Evolutionary conservation across 2,888 invertebrate genomes (phyloP), one percentile per base, ranked within the genome.

Genomic region (Acronicta psi): DNA sequence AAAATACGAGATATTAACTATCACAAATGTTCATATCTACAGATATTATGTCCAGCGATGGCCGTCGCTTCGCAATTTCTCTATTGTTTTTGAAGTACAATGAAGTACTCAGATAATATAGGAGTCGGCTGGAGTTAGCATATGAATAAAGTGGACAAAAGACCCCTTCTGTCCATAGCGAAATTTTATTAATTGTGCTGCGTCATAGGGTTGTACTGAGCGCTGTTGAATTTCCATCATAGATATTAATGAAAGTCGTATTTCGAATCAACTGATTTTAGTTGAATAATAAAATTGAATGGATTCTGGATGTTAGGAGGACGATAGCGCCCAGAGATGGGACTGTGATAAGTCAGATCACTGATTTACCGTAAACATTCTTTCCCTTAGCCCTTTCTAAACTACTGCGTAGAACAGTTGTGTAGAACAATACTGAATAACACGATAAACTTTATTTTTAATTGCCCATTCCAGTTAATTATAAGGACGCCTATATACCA

Each of bases 121-220:
- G 84, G 80, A 83, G 83, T 82, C 80, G 80, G 73, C 80, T 82
- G 82, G 86, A 90, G 88, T 92, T 92, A 90, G 90, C 92, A 91
- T 90, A 91, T 91, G 90, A 92, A 92, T 91, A 90, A 88, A 88
- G 79, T 88, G 90, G 88, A 91, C 91, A 91, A 91, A 87, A 85
- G 86, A 84, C 82, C 85, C 86, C 85, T 83, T 79, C 80, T 81
- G 84, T 79, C 81, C 85, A 82, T 80, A 75, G 84, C 82, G 83
- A 86, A 86, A 85, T 90, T 90, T 88, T 90, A 91, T 91, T 90
- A 91, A 90, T 89, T 87, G 86, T 69, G 63, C 73, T 69, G 69
- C 59, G 72, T 54, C 53, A 72, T 73, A 73, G 79, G 80, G 79
- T 52, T 73, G 72, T 38, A 57, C 53, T 66, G 59, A 52, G 56